Evolutionary conservation across 2,797 vertebrate genomes (phyloP).

Genomic region (Numenius phaeopus): DNA sequence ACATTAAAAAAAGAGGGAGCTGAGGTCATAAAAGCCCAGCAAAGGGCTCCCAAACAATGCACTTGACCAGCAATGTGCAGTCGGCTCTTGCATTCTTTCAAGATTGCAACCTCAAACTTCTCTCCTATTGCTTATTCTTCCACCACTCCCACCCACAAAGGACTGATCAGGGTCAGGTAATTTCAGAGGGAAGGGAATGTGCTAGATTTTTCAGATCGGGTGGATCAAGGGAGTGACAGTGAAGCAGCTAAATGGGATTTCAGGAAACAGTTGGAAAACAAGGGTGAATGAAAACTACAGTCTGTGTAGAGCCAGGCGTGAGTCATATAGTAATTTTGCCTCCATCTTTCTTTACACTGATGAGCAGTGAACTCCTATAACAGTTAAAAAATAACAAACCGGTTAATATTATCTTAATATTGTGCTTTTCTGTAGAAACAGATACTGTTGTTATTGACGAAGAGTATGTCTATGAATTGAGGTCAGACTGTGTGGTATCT

Average conservation of each 20-base stretch:
- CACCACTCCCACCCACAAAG: background rate
- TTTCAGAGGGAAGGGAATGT: background rate
- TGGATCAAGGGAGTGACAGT: background rate
- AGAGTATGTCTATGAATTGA: background rate
- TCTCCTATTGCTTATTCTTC: background rate
- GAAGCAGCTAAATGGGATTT: background rate
- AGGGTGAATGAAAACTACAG: background rate
- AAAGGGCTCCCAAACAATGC: background rate
- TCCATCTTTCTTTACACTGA: background rate
- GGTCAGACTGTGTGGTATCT: background rate
- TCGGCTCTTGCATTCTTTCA: background rate
- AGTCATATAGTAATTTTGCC: background rate
- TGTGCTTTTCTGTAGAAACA: background rate
- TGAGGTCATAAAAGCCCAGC: background rate
- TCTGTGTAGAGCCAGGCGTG: background rate
- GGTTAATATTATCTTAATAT: background rate
- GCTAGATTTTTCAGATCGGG: background rate
- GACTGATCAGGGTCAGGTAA: background rate
- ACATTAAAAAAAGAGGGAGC: background rate
- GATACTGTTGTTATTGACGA: background rate
- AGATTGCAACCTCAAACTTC: background rate
- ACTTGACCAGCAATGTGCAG: background rate
- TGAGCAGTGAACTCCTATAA: background rate
- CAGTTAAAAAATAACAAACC: background rate
- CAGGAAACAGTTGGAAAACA: background rate